These are phyloP conservation scores for Cyclura pinguis DNA, from an alignment of 2,797 vertebrate genomes.

Conservation along the genomic window DNA sequence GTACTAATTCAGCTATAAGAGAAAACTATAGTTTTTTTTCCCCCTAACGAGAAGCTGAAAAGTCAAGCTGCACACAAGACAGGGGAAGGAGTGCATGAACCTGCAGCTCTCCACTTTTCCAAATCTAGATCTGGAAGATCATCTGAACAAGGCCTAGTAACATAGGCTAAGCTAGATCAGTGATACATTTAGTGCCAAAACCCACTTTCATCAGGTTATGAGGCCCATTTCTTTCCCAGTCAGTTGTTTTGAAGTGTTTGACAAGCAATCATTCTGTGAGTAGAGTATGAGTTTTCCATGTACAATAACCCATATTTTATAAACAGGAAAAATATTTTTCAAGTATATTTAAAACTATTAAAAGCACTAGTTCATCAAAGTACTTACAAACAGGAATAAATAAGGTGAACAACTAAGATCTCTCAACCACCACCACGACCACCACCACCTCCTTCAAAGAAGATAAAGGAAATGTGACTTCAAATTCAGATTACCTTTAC, in stretches of 20 bases:
- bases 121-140: neutral
- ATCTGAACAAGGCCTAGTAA: neutral
- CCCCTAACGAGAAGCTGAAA: constrained; percentile 6
- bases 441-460: constrained; percentile 69
- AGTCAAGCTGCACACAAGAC: neutral
- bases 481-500: constrained; percentile 56
- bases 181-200: constrained; percentile 57
- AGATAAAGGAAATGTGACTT: constrained; percentile 67
- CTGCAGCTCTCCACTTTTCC: neutral
- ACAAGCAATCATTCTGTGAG: constrained; percentile 66
- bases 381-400: constrained; percentile 78
- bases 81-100: neutral
- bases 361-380: constrained; percentile 67
- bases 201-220: constrained; percentile 50
- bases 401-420: constrained; percentile 72
- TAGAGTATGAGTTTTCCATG: constrained; percentile 59
- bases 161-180: constrained; percentile 21
- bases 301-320: constrained; percentile 73
- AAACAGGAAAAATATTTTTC: constrained; percentile 71
- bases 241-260: constrained; percentile 67
- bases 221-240: constrained; percentile 57
- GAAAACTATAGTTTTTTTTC: neutral
- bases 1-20: neutral
- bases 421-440: constrained; percentile 70
- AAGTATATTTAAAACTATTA: constrained; percentile 71